Conservation (phyloP, 1,140 invertebrate species). For the Gryon sp. region DNA sequence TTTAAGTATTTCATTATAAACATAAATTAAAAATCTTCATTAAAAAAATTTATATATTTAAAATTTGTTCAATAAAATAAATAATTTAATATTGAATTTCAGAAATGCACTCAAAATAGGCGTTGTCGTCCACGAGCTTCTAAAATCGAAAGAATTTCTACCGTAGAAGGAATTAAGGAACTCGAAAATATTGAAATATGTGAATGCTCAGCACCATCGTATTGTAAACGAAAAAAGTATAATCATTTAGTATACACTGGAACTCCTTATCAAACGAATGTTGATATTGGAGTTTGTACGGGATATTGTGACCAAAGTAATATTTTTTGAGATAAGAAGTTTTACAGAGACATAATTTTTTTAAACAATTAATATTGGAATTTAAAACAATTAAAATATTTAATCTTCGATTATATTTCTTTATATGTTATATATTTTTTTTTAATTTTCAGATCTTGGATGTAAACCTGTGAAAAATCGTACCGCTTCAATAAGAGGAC, state of each 20-base stretch:
- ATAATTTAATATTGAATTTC: no score
- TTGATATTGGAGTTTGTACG: conserved; percentile 79
- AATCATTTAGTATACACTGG: conserved; percentile 76
- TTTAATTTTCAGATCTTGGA: conserved; percentile 65
- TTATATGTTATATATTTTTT: no score
- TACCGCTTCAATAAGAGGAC: conserved; percentile 77
- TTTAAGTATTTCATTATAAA: no score
- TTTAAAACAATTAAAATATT: no score
- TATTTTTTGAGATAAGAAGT: no score
- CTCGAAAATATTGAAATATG: conserved; percentile 78
- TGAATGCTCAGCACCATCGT: conserved; percentile 73
- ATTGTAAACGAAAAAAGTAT: conserved; percentile 74
- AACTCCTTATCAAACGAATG: conserved; percentile 77
- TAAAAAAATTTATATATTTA: background rate
- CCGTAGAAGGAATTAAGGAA: conserved; percentile 75
- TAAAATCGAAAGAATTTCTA: conserved; percentile 77
- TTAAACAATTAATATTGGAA: no score
- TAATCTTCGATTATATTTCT: background rate
- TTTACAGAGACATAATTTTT: conserved; percentile 14
- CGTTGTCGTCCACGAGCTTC: conserved; percentile 73
- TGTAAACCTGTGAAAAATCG: conserved; percentile 78
- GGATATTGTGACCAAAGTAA: conserved; percentile 75
- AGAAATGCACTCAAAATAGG: conserved; percentile 74
- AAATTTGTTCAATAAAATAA: background rate
- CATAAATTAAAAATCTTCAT: no score